A percentile compares a stretch with the other conserved stretches of the same genome.
These are phyloP conservation scores for Cheirogaleus major DNA, from an alignment of 2,797 vertebrate species.

Conservation along the genomic window DNA sequence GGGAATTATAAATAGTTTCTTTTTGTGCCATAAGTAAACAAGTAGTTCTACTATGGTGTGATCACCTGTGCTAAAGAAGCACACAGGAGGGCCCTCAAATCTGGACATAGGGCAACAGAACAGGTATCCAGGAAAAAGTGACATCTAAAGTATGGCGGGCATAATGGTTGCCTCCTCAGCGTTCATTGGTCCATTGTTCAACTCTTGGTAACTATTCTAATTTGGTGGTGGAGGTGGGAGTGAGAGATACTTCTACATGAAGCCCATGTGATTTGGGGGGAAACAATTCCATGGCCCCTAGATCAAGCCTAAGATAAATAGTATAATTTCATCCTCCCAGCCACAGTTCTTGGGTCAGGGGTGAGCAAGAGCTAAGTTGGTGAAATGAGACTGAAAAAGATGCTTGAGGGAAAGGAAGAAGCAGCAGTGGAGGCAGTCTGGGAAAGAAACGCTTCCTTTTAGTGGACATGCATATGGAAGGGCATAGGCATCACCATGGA, in stretches of 20 bases:
- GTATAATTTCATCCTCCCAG: neutral
- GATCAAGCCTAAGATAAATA: neutral
- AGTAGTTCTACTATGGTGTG: neutral
- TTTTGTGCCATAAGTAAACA: neutral
- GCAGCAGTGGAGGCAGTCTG: neutral
- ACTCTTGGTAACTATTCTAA: neutral
- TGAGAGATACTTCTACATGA: neutral
- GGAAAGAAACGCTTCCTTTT: slow-evolving; percentile 16
- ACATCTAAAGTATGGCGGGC: neutral
- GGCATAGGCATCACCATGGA: neutral
- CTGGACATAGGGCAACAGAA: neutral
- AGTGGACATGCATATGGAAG: neutral
- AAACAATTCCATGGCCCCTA: neutral
- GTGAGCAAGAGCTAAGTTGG: neutral
- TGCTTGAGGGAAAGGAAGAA: neutral
- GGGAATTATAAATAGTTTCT: neutral
- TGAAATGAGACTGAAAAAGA: neutral
- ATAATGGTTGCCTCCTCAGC: neutral
- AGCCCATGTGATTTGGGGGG: neutral
- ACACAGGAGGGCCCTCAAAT: neutral
- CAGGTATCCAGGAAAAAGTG: neutral
- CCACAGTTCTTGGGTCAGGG: neutral
- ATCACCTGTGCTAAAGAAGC: neutral
- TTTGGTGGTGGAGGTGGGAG: neutral
- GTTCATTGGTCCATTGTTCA: neutral